Percentiles rank a stretch among this genome's conserved stretches.
Conservation (phyloP, 2,797 vertebrate species). For the Clamator glandarius region DNA sequence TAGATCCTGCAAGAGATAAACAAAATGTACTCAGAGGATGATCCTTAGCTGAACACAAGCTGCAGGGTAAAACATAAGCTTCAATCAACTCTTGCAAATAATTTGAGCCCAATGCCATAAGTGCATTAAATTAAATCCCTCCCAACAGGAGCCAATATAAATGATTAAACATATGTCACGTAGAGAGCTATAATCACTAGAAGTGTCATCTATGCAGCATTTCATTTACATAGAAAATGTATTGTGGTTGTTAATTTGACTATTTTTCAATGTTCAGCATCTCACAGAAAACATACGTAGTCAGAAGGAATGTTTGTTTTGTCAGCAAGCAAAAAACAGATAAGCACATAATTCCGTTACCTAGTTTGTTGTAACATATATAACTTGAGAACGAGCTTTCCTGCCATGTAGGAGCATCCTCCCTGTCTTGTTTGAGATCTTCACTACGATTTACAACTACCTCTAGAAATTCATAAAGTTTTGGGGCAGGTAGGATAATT, state of each 20-base stretch:
- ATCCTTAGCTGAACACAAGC: slow-evolving; percentile 56
- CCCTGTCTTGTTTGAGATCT: background rate
- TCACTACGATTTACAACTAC: background rate
- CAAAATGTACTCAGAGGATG: background rate
- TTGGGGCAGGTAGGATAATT: background rate
- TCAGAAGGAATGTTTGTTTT: background rate
- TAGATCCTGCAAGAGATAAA: background rate
- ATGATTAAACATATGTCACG: slow-evolving; percentile 52
- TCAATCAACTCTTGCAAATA: slow-evolving; percentile 63
- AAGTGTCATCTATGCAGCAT: background rate
- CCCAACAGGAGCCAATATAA: slow-evolving; percentile 58
- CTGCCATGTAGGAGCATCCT: background rate
- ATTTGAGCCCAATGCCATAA: slow-evolving; percentile 54
- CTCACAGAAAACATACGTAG: background rate
- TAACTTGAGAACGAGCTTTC: background rate
- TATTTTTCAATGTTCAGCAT: background rate
- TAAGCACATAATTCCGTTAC: background rate
- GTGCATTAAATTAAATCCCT: slow-evolving; percentile 67
- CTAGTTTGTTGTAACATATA: background rate
- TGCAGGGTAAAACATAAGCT: slow-evolving; percentile 53
- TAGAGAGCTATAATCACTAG: slow-evolving; percentile 7
- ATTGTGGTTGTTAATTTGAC: background rate
- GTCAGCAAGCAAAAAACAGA: background rate
- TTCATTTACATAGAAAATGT: background rate
- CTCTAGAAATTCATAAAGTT: background rate